A percentile compares a stretch with the other conserved stretches of the same genome.
phyloP scores from a whole-genome alignment of 2,888 invertebrate genomes.

The Cancer borealis region DNA sequence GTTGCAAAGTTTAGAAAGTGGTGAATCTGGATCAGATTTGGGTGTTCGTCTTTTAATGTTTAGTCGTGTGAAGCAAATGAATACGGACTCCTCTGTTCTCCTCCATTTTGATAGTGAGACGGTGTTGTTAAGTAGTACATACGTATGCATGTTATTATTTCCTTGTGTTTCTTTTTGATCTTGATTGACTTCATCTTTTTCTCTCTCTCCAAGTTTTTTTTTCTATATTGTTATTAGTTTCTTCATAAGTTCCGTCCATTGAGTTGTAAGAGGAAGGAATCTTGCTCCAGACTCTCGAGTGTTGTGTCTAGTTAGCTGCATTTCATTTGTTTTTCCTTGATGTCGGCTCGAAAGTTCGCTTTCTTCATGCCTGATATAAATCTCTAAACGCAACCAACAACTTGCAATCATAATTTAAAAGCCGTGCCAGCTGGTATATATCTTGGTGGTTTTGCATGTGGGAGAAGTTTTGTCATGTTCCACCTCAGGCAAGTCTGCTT shows the following conservation, averaged over 20 bases:
- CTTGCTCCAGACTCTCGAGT: not conserved
- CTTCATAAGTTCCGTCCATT: not conserved
- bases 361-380: not conserved
- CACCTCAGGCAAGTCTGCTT: not conserved
- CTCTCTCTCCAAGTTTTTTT: not conserved
- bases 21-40: not conserved
- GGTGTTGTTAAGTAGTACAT: not conserved
- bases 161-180: not conserved
- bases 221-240: not conserved
- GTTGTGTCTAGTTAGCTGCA: not conserved
- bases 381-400: conserved; percentile 10
- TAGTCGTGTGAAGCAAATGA: not conserved
- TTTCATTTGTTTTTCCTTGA: conserved; percentile 2
- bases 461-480: not conserved
- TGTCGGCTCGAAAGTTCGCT: not conserved
- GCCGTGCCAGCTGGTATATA: conserved; percentile 15
- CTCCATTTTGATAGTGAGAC: not conserved
- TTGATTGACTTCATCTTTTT: not conserved
- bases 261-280: not conserved
- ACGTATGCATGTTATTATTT: not conserved
- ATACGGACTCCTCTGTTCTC: not conserved
- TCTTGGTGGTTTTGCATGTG: not conserved
- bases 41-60: not conserved
- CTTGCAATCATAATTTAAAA: conserved; percentile 18
- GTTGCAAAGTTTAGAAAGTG: not conserved